Evolutionary conservation across 2,797 vertebrate genomes (phyloP).

Genomic region (Chaunax sp.): DNA sequence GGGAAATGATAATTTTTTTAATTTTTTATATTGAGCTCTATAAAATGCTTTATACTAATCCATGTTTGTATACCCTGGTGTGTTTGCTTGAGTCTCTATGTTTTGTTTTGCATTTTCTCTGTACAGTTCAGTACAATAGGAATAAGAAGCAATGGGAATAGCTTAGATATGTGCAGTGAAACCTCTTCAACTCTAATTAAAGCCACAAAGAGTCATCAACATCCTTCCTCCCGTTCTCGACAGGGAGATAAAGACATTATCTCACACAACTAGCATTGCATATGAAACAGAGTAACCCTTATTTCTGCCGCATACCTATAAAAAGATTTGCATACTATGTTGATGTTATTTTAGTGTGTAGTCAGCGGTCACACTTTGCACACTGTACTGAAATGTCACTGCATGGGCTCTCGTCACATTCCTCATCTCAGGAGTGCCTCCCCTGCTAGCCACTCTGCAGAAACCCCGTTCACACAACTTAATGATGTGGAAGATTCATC

Average conservation of each 20-base stretch:
- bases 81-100: slow-evolving; percentile 3
- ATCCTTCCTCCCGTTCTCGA: slow-evolving; percentile 6
- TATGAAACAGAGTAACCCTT: background rate
- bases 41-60: no score
- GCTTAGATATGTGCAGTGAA: slow-evolving; percentile 38
- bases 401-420: slow-evolving; percentile 53
- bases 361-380: slow-evolving; percentile 42
- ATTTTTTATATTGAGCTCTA: no score
- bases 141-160: slow-evolving; percentile 39
- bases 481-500: slow-evolving; percentile 76
- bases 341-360: slow-evolving; percentile 26
- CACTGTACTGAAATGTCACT: slow-evolving; percentile 57
- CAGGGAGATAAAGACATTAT: slow-evolving; percentile 25
- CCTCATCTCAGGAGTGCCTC: slow-evolving; percentile 54
- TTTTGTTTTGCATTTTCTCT: slow-evolving; percentile 2
- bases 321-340: slow-evolving; percentile 21
- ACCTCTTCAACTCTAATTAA: slow-evolving; percentile 60
- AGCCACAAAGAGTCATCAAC: slow-evolving; percentile 52
- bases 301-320: slow-evolving; percentile 11
- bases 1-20: no score
- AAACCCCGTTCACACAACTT: slow-evolving; percentile 62
- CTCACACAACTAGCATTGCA: slow-evolving; percentile 11
- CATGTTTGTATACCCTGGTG: background rate
- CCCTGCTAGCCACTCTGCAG: slow-evolving; percentile 51
- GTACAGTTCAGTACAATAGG: slow-evolving; percentile 14